Percentiles rank a stretch among this genome's conserved stretches.
These are phyloP conservation scores for Phalera bucephala DNA, from an alignment of 2,888 invertebrate species.

Conservation along the genomic window DNA sequence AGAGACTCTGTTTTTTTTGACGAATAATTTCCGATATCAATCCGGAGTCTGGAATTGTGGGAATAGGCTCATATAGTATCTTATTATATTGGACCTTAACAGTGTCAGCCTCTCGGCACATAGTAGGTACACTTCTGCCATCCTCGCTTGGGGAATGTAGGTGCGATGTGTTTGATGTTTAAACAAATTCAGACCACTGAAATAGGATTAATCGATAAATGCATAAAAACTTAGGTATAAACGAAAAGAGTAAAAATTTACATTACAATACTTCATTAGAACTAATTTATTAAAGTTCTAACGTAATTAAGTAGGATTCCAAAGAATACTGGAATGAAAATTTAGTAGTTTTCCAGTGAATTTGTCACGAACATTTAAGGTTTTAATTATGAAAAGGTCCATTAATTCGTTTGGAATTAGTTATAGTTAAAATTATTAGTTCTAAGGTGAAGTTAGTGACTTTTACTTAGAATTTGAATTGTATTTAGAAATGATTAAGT, in stretches of 20 bases:
- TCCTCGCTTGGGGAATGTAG: no score
- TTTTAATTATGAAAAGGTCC: neutral
- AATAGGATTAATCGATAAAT: no score
- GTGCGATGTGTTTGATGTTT: no score
- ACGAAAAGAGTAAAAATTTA: neutral
- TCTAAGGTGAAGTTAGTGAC: neutral
- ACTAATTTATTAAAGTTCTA: neutral
- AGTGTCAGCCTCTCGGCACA: no score
- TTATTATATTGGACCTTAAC: no score
- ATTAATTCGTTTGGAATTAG: neutral
- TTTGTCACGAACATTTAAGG: neutral
- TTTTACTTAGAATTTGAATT: neutral
- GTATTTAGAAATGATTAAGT: no score
- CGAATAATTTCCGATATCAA: no score
- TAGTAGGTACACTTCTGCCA: no score
- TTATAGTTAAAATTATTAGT: neutral
- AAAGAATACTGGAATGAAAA: neutral
- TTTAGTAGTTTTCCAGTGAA: neutral
- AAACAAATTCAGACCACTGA: no score
- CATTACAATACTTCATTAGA: neutral
- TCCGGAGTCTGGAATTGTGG: no score
- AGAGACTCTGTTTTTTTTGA: no score
- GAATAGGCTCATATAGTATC: no score
- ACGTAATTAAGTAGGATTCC: neutral
- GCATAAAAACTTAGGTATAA: neutral